These are phyloP conservation scores for Phylloscopus whistleri DNA, from an alignment of 2,113 vertebrate genomes.

Conservation along the genomic window DNA sequence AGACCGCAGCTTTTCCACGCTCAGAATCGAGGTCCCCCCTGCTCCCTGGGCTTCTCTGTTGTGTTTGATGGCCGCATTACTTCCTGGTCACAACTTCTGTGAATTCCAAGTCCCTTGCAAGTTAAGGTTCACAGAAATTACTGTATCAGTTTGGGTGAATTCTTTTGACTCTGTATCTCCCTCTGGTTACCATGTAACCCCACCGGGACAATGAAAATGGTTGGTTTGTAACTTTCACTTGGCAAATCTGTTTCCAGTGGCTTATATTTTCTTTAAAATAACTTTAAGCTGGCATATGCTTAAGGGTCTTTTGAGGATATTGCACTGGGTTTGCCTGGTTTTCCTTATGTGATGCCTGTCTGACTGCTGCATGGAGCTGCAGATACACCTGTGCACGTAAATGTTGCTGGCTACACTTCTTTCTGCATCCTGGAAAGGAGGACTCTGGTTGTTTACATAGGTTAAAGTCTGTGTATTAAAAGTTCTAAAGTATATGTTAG, in stretches of 20 bases:
- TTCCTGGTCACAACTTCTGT: not conserved
- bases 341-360: accelerated
- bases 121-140: not conserved
- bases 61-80: not conserved
- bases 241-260: not conserved
- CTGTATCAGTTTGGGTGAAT: not conserved
- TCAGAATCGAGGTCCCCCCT: not conserved
- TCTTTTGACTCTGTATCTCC: not conserved
- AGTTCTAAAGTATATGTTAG: not conserved
- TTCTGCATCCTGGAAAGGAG: not conserved
- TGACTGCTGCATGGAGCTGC: not conserved
- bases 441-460: not conserved
- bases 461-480: not conserved
- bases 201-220: not conserved
- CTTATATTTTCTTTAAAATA: not conserved
- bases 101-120: not conserved
- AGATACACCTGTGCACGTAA: not conserved
- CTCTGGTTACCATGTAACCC: not conserved
- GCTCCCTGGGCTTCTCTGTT: not conserved
- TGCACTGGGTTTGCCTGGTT: not conserved
- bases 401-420: not conserved
- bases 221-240: not conserved
- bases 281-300: not conserved
- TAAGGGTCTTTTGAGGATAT: not conserved
- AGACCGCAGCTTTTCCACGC: not conserved